Percentiles rank a stretch among this genome's conserved stretches.
Evolutionary conservation across 2,888 invertebrate genomes (phyloP).

Genomic region (Drosophila cracens): DNA sequence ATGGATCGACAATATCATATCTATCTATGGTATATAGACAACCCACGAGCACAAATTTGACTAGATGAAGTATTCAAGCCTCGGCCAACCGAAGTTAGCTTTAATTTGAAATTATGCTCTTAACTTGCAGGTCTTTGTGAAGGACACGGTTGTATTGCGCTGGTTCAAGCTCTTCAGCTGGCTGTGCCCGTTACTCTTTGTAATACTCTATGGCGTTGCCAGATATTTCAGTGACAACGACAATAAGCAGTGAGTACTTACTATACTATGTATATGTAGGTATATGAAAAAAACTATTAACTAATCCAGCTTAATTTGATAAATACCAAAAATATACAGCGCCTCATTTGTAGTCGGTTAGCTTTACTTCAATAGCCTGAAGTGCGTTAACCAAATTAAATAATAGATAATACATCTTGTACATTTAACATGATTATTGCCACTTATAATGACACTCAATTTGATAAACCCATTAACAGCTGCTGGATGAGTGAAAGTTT

Average conservation of each 20-base stretch:
- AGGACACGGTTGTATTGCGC: conserved; percentile 89
- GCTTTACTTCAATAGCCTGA: background rate
- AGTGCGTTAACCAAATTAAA: background rate
- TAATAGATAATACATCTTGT: background rate
- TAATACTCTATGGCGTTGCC: conserved; percentile 85
- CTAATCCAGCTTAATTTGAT: background rate
- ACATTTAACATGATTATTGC: background rate
- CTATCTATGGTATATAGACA: background rate
- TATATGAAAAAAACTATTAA: background rate
- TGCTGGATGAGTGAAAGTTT: conserved; percentile 89
- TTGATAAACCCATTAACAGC: conserved; percentile 81
- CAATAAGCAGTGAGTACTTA: conserved; percentile 86
- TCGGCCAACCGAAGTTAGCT: background rate
- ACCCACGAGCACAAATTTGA: background rate
- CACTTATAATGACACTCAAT: background rate
- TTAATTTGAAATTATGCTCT: background rate
- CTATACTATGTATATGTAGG: background rate
- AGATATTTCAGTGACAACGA: conserved; percentile 85
- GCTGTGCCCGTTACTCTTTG: conserved; percentile 87
- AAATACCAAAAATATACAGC: background rate
- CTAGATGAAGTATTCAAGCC: background rate
- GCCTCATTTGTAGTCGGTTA: background rate
- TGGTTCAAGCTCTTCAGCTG: conserved; percentile 90
- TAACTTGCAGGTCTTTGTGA: conserved; percentile 88
- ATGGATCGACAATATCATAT: background rate